Conservation (phyloP, 2,113 vertebrate species). For the Miniopterus natalensis region DNA sequence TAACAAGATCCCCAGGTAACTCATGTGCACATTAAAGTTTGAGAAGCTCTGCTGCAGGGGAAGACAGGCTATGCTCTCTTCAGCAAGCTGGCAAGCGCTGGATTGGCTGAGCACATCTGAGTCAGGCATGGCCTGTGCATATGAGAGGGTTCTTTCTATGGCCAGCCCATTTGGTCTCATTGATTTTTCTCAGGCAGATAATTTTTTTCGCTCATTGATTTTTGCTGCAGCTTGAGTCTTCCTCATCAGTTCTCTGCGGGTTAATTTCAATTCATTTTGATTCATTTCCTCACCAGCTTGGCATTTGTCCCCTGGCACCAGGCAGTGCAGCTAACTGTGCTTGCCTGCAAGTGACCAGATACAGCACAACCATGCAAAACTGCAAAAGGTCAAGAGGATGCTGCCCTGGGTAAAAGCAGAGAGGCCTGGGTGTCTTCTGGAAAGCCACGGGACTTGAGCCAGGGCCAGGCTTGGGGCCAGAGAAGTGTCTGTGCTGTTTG, state of each 20-base stretch:
- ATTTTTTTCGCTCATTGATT: conserved; percentile 61
- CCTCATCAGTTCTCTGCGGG: conserved; percentile 55
- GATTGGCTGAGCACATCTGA: neutral
- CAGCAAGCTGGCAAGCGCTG: neutral
- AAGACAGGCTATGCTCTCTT: neutral
- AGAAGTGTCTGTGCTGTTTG: neutral
- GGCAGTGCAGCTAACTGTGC: conserved; percentile 44
- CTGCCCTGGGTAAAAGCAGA: neutral
- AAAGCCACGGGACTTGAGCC: conserved; percentile 15
- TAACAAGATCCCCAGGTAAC: neutral
- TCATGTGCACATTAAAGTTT: neutral
- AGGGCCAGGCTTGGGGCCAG: neutral
- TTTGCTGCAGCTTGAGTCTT: conserved; percentile 27
- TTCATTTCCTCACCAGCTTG: conserved; percentile 57
- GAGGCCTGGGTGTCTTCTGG: conserved; percentile 26
- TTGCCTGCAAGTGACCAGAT: conserved; percentile 25
- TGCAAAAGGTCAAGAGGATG: conserved; percentile 29
- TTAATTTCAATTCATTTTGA: conserved; percentile 68
- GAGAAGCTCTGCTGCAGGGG: neutral
- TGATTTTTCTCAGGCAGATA: conserved; percentile 69
- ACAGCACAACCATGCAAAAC: neutral
- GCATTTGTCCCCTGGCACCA: conserved; percentile 32
- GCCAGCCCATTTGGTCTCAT: conserved; percentile 37
- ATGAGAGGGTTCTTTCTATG: conserved; percentile 41
- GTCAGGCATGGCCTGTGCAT: neutral